Conservation (phyloP, 2,113 vertebrate genomes). For the Entomyzon cyanotis region DNA sequence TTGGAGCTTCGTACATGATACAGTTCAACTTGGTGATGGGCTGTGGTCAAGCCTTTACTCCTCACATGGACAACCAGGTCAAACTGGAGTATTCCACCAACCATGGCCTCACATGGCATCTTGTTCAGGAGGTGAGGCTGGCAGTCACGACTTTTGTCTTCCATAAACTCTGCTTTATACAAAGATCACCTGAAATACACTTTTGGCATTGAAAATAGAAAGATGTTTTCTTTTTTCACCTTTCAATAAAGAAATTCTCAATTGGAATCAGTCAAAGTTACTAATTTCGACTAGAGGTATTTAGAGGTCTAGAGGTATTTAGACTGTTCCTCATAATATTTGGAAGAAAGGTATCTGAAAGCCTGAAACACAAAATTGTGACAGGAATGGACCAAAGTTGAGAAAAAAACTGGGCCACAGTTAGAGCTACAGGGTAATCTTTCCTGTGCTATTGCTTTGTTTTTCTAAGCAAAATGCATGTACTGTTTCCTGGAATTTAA, state of each 20-base stretch:
- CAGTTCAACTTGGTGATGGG: constrained; percentile 98
- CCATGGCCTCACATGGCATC: constrained; percentile 97
- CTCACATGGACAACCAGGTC: constrained; percentile 96
- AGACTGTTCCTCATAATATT: neutral
- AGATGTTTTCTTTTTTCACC: neutral
- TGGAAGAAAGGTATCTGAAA: neutral
- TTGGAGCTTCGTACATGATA: constrained; percentile 93
- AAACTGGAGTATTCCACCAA: constrained; percentile 98
- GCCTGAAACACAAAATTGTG: neutral
- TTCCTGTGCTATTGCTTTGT: constrained; percentile 36
- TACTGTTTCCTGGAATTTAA: constrained; percentile 53
- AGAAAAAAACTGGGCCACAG: neutral
- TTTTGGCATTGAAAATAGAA: neutral
- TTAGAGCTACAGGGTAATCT: neutral
- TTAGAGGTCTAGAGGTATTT: neutral
- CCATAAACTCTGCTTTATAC: neutral
- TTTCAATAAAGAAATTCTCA: neutral
- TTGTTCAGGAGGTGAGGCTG: constrained; percentile 91
- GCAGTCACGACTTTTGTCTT: neutral
- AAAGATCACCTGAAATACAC: neutral
- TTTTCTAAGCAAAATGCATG: constrained; percentile 39
- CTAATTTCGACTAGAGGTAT: neutral
- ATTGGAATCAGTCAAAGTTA: neutral
- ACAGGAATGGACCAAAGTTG: neutral
- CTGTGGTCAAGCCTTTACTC: constrained; percentile 86